Conservation (phyloP, 2,113 vertebrate genomes). For the Electrona antarctica region DNA sequence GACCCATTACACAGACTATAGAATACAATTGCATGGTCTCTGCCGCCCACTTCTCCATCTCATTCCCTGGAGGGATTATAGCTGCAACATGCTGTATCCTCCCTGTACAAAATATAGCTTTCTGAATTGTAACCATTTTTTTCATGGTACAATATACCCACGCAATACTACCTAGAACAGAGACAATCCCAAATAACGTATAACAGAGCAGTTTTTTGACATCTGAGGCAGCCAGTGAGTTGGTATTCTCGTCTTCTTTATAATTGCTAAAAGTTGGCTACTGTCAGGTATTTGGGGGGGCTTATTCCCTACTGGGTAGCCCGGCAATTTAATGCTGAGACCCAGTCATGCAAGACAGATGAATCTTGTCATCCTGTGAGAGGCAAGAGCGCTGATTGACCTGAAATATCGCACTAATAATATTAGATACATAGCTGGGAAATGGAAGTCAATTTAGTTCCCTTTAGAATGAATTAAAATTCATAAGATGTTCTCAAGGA, state of each 20-base stretch:
- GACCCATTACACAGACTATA: constrained; percentile 15
- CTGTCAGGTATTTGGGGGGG: constrained; percentile 60
- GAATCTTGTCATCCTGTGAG: constrained; percentile 62
- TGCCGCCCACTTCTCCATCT: neutral
- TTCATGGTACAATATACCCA: constrained; percentile 4
- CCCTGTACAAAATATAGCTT: constrained; percentile 24
- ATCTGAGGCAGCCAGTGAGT: constrained; percentile 26
- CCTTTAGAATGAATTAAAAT: constrained; percentile 45
- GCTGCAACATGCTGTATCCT: constrained; percentile 20
- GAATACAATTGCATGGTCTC: neutral
- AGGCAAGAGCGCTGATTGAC: constrained; percentile 51
- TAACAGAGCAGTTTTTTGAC: constrained; percentile 45
- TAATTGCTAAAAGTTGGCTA: constrained; percentile 45
- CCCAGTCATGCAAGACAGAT: constrained; percentile 67
- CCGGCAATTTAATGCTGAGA: constrained; percentile 61
- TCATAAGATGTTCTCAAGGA: neutral
- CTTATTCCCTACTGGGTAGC: constrained; percentile 50
- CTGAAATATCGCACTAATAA: constrained; percentile 46
- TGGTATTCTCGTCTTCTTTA: constrained; percentile 53
- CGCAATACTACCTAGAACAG: neutral
- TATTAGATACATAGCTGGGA: constrained; percentile 38
- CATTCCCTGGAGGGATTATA: constrained; percentile 23
- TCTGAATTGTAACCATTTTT: constrained; percentile 23
- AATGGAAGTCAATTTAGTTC: constrained; percentile 30
- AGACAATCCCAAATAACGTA: constrained; percentile 21